Conservation (phyloP, 2,888 invertebrate genomes). For the Dicyrtoma fusca region DNA sequence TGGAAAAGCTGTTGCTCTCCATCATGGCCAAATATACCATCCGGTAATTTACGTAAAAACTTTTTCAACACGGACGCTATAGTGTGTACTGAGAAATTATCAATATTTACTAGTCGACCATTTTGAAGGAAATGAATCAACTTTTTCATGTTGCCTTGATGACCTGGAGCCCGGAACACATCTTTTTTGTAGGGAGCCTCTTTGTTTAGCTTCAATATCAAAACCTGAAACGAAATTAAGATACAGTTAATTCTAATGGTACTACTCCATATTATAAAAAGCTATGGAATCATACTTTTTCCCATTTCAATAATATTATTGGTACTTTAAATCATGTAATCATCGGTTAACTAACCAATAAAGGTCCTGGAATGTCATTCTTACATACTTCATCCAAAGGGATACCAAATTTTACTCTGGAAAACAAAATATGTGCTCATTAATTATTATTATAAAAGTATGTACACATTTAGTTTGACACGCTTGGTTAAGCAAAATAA, state of each 20-base stretch:
- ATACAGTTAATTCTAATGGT: no score
- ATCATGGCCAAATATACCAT: slow-evolving; percentile 91
- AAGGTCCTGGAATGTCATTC: slow-evolving; percentile 90
- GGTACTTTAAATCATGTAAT: not conserved
- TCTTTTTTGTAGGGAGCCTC: slow-evolving; percentile 91
- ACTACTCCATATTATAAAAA: no score
- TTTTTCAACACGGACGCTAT: slow-evolving; percentile 98
- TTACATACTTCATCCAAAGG: slow-evolving; percentile 91
- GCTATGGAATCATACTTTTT: no score
- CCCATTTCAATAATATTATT: no score
- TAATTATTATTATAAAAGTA: not conserved
- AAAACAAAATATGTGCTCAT: slow-evolving; percentile 53
- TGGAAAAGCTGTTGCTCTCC: slow-evolving; percentile 89
- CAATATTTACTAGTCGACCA: slow-evolving; percentile 86
- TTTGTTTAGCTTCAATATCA: slow-evolving; percentile 90
- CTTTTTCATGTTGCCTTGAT: slow-evolving; percentile 92
- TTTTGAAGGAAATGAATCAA: slow-evolving; percentile 87
- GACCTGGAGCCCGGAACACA: slow-evolving; percentile 94
- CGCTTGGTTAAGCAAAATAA: not conserved
- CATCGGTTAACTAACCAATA: slow-evolving; percentile 70
- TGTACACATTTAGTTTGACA: not conserved
- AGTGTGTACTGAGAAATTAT: slow-evolving; percentile 95
- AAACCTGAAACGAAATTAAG: no score
- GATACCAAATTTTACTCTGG: slow-evolving; percentile 86
- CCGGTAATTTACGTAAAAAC: slow-evolving; percentile 94